A percentile compares a stretch with the other conserved stretches of the same genome.
Evolutionary conservation across 2,113 vertebrate species (phyloP).

Genomic region (Paedocypris sp.): DNA sequence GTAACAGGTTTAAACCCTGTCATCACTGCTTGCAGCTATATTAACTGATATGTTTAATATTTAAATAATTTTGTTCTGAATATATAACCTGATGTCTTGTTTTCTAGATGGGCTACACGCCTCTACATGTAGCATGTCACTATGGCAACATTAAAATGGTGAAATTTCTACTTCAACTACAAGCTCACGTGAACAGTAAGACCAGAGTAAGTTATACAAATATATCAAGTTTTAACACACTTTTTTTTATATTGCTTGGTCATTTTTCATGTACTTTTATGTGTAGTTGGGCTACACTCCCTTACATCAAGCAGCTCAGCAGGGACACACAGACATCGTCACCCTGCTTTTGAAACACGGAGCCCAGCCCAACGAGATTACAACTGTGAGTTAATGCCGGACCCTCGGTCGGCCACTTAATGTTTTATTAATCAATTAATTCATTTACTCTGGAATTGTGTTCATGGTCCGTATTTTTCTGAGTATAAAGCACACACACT

Average conservation of each 20-base stretch:
- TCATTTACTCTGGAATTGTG: too few relatives aligned
- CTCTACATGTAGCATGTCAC: slow-evolving; percentile 89
- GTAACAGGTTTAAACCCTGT: too few relatives aligned
- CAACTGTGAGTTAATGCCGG: slow-evolving; percentile 62
- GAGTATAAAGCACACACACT: too few relatives aligned
- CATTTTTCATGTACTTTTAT: neutral
- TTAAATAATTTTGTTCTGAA: too few relatives aligned
- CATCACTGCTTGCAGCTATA: too few relatives aligned
- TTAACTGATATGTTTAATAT: too few relatives aligned
- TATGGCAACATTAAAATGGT: slow-evolving; percentile 97
- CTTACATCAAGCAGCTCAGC: slow-evolving; percentile 89
- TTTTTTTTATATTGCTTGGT: neutral
- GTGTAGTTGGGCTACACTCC: slow-evolving; percentile 85
- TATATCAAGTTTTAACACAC: neutral
- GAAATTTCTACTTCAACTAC: slow-evolving; percentile 90
- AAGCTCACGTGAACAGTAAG: slow-evolving; percentile 86
- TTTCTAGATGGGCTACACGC: slow-evolving; percentile 97
- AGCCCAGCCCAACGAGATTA: slow-evolving; percentile 85
- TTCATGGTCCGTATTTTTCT: too few relatives aligned
- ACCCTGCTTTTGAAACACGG: slow-evolving; percentile 82
- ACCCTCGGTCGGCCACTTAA: neutral
- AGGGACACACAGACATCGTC: slow-evolving; percentile 91
- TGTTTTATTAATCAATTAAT: too few relatives aligned
- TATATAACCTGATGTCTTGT: too few relatives aligned
- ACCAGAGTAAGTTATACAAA: slow-evolving; percentile 70